Percentiles rank a stretch among this genome's conserved stretches.
Evolutionary conservation across 2,797 vertebrate genomes (phyloP).

Genomic region (Buphagus erythrorhynchus): DNA sequence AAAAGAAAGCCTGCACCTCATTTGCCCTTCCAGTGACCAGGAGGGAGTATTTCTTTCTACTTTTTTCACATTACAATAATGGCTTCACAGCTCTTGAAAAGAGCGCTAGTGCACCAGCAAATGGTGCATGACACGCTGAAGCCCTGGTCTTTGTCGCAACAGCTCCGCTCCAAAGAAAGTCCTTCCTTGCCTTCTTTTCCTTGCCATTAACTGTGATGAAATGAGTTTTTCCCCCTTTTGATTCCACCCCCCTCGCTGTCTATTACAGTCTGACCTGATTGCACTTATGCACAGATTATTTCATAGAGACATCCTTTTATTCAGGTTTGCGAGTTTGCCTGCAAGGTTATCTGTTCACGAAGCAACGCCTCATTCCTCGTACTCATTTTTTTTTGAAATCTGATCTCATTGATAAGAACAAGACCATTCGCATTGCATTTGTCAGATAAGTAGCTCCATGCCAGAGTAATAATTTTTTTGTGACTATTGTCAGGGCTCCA

Average conservation of each 20-base stretch:
- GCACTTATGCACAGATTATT: constrained; percentile 80
- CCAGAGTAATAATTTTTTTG: constrained; percentile 75
- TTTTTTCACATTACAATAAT: constrained; percentile 83
- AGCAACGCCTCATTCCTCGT: constrained; percentile 63
- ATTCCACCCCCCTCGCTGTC: constrained; percentile 74
- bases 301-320: constrained; percentile 77
- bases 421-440: constrained; percentile 65
- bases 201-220: constrained; percentile 86
- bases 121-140: constrained; percentile 85
- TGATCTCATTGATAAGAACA: constrained; percentile 78
- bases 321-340: constrained; percentile 76
- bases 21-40: constrained; percentile 89
- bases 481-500: constrained; percentile 73
- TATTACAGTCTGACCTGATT: constrained; percentile 78
- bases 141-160: constrained; percentile 78
- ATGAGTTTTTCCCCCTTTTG: constrained; percentile 81
- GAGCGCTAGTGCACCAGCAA: constrained; percentile 82
- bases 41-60: constrained; percentile 83
- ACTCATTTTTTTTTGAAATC: constrained; percentile 73
- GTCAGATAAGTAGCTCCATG: constrained; percentile 77
- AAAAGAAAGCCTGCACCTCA: constrained; percentile 75
- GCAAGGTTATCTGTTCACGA: constrained; percentile 82
- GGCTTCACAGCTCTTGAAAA: constrained; percentile 85
- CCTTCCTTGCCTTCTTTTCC: constrained; percentile 83
- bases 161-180: constrained; percentile 81